These are phyloP conservation scores for Aethes cnicana DNA, from an alignment of 2,888 invertebrate genomes.

Conservation along the genomic window DNA sequence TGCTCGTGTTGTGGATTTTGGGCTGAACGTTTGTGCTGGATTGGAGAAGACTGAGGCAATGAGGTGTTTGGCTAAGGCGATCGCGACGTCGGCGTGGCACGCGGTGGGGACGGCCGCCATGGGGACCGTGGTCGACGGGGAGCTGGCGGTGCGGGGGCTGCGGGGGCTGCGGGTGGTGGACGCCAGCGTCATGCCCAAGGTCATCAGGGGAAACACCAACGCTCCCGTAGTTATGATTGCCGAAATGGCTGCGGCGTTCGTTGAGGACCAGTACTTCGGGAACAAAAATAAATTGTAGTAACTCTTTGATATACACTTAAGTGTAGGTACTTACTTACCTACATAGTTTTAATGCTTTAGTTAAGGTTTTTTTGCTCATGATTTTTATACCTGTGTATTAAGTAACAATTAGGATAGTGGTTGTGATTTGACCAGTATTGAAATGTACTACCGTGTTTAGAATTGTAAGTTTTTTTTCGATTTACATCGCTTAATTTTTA, in stretches of 20 bases:
- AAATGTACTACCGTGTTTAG: too few species aligned
- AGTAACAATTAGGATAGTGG: too few species aligned
- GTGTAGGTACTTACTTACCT: too few species aligned
- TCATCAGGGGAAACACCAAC: slow-evolving; percentile 66
- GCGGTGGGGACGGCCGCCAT: slow-evolving; percentile 65
- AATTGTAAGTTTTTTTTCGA: too few species aligned
- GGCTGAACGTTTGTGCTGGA: slow-evolving; percentile 47
- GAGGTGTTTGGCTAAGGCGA: slow-evolving; percentile 62
- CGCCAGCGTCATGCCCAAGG: slow-evolving; percentile 64
- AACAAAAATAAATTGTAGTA: not conserved
- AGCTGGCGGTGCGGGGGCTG: slow-evolving; percentile 53
- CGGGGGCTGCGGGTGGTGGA: slow-evolving; percentile 58
- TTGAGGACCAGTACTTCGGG: slow-evolving; percentile 45
- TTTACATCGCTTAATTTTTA: too few species aligned
- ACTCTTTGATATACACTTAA: too few species aligned
- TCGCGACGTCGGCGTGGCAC: slow-evolving; percentile 68
- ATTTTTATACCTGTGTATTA: too few species aligned
- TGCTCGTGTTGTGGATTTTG: slow-evolving; percentile 51
- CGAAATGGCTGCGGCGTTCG: slow-evolving; percentile 61
- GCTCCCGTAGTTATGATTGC: slow-evolving; percentile 71
- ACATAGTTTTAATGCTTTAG: too few species aligned
- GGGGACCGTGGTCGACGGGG: slow-evolving; percentile 58
- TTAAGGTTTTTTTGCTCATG: too few species aligned
- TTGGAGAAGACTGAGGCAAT: slow-evolving; percentile 55
- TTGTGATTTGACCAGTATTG: too few species aligned